Conservation (phyloP, 2,888 invertebrate species). For the Leptarthrus brevirostris region DNA sequence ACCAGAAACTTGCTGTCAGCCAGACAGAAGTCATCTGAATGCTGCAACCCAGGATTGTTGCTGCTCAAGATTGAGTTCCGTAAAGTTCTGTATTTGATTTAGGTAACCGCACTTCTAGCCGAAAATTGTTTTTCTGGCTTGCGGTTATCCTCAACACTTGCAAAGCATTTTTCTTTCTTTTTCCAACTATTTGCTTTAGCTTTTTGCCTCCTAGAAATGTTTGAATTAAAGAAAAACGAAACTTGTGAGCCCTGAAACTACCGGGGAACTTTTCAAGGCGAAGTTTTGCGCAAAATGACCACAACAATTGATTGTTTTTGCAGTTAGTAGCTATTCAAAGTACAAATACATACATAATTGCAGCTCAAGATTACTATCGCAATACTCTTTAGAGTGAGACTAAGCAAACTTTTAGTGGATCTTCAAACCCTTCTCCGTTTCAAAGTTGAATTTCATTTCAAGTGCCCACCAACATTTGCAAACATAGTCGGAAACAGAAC, state of each 20-base stretch:
- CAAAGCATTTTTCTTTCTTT: neutral
- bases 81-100: constrained; percentile 41
- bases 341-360: constrained; percentile 3
- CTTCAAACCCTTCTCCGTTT: no score
- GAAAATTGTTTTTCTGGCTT: constrained; percentile 36
- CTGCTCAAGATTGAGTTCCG: neutral
- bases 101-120: constrained; percentile 36
- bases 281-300: constrained; percentile 38
- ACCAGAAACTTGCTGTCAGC: neutral
- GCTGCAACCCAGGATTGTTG: constrained; percentile 6
- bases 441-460: no score
- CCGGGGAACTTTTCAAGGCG: constrained; percentile 19
- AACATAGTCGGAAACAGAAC: no score
- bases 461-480: no score
- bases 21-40: neutral
- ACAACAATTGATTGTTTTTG: constrained; percentile 43
- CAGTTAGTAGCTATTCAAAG: neutral
- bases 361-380: constrained; percentile 27
- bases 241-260: constrained; percentile 24
- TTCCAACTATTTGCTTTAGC: constrained; percentile 24
- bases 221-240: constrained; percentile 36
- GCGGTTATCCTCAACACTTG: neutral
- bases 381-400: constrained; percentile 6
- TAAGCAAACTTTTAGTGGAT: constrained; percentile 26
- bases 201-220: constrained; percentile 28